phyloP scores from a whole-genome alignment of 2,797 vertebrate species.

The Semotilus atromaculatus region DNA sequence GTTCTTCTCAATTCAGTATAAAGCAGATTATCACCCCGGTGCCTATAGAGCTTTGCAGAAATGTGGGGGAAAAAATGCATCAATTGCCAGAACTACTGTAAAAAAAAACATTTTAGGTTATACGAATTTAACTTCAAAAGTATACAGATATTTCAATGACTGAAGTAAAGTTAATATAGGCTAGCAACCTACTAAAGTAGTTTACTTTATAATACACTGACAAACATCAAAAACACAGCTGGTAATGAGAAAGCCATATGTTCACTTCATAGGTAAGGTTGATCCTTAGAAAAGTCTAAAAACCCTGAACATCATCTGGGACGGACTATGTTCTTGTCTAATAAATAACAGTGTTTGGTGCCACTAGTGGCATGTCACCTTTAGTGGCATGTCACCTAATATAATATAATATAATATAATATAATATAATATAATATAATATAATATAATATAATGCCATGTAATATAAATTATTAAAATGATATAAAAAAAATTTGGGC shows the following conservation, averaged over 20 bases:
- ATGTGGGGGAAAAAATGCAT: background rate
- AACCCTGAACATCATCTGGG: background rate
- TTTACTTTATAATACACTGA: no score
- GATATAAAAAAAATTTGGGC: no score
- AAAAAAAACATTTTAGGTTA: background rate
- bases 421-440: no score
- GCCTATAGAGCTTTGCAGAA: slow-evolving; percentile 16
- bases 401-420: no score
- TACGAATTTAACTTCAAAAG: background rate
- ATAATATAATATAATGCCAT: no score
- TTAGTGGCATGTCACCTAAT: no score
- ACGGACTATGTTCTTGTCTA: background rate
- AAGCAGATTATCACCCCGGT: slow-evolving; percentile 15
- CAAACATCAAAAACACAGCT: background rate
- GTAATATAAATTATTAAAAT: no score
- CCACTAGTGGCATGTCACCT: no score
- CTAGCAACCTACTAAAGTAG: background rate
- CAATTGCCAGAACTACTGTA: background rate
- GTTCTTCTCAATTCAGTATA: slow-evolving; percentile 13
- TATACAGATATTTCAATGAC: background rate
- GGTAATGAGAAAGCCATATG: background rate
- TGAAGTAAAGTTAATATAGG: background rate
- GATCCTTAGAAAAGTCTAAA: background rate
- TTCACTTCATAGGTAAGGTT: background rate
- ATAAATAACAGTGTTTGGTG: no score